Evolutionary conservation across 2,888 invertebrate species (phyloP), one percentile per base, ranked within the genome.

Genomic region (Lymantria dispar): DNA sequence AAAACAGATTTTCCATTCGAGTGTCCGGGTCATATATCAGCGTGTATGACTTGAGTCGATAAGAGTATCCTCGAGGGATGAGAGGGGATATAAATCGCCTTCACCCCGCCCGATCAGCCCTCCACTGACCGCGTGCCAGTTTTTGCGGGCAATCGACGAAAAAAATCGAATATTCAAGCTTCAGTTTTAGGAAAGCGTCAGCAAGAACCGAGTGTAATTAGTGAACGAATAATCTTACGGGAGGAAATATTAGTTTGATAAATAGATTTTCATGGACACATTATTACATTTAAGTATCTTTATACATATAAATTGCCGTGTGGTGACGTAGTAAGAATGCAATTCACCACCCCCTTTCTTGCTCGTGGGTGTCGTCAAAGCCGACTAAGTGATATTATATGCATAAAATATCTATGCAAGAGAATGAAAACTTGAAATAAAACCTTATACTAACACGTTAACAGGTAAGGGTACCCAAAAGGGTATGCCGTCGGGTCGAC

Each of bases 21-120:
- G 68, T 41, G 49, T 13, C 56, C 58, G 62, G 61, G 57, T 66
- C 75, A 70, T 79, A 77, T 70, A 80, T 81, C 78, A 80, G 64
- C 62, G 65, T 48, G 72, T 72, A 79, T 79, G 77, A 79, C 68
- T 67, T 59, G 59, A 72, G 68, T 77, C 74, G 80, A 80, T 80
- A 78, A 78, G 75, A 68, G 65, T 67, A 66, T 70, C 70, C 80
- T 74, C 72, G 42, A 70, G 81, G 80, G 78, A 74, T 56, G 69
- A 70, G 71, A 68, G 74, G 70, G 71, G 73, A 69, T 67, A 72
- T 80, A 78, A 80, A 78, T 78, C 72, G 60, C 64, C 65, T 55
- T 57, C 49, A 51, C 59, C 59, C 50, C 48, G 45, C 56, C 48
- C 48, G 8, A 7, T 12, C 15, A 9, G 41, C 54, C 62, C 53